Evolutionary conservation across 2,113 vertebrate species (phyloP).

Genomic region (Chaenocephalus aceratus): DNA sequence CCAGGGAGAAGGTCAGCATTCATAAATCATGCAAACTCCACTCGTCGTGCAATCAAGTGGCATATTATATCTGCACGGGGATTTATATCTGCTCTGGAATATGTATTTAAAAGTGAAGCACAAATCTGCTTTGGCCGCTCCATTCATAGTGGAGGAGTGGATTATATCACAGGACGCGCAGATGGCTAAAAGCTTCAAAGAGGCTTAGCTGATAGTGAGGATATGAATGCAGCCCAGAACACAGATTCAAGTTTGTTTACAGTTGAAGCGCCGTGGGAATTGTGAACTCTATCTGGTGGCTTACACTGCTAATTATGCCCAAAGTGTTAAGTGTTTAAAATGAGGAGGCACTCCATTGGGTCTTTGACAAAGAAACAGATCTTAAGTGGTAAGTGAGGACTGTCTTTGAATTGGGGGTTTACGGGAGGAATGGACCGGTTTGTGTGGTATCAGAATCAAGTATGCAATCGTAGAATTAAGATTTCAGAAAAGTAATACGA

Average conservation of each 20-base stretch:
- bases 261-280: conserved; percentile 11
- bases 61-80: conserved; percentile 25
- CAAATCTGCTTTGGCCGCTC: background rate
- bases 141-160: too few relatives aligned
- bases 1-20: conserved; percentile 25
- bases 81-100: conserved; percentile 15
- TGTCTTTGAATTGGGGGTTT: too few relatives aligned
- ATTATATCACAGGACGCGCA: conserved; percentile 35
- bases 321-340: background rate
- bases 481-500: too few relatives aligned
- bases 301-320: conserved; percentile 21
- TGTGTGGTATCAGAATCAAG: too few relatives aligned
- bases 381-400: too few relatives aligned
- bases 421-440: too few relatives aligned
- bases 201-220: conserved; percentile 61
- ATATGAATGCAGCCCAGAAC: conserved; percentile 40
- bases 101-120: background rate
- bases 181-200: conserved; percentile 61
- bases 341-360: background rate
- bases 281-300: conserved; percentile 12
- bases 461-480: too few relatives aligned
- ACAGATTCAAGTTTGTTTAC: conserved; percentile 53
- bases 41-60: background rate
- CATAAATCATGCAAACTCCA: conserved; percentile 27
- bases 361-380: too few relatives aligned